phyloP scores from a whole-genome alignment of 1,140 invertebrate genomes.

The Cydia amplana region DNA sequence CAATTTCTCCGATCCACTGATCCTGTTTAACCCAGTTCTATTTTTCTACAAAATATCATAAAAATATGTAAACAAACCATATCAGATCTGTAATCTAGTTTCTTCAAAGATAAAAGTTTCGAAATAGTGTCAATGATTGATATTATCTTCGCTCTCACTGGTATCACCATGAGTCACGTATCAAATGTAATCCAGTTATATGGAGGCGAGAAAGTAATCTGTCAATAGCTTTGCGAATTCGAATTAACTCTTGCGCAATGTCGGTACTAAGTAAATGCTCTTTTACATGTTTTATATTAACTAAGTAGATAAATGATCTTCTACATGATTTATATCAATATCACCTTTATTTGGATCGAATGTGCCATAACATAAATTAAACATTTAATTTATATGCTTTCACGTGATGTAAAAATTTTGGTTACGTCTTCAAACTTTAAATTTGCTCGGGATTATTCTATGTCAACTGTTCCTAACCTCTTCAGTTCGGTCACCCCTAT shows the following conservation, averaged over 20 bases:
- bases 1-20: too few species aligned
- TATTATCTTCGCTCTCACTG: slow-evolving; percentile 8
- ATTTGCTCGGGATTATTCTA: too few species aligned
- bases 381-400: neutral
- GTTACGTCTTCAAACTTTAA: too few species aligned
- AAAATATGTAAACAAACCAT: slow-evolving; percentile 5
- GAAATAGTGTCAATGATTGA: neutral
- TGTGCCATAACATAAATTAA: neutral
- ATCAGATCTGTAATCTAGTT: neutral
- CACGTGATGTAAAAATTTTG: neutral
- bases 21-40: too few species aligned
- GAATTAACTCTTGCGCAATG: neutral
- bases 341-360: neutral
- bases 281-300: neutral
- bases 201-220: neutral
- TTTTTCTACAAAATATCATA: neutral
- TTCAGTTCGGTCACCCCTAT: too few species aligned
- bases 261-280: neutral
- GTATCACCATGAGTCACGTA: slow-evolving; percentile 6
- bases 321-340: neutral
- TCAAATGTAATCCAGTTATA: slow-evolving; percentile 13
- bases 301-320: neutral
- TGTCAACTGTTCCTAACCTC: too few species aligned
- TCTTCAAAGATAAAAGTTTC: neutral
- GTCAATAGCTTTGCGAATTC: neutral